A percentile compares a stretch with the other conserved stretches of the same genome.
These are phyloP conservation scores for Pollenia labialis DNA, from an alignment of 2,888 invertebrate genomes.

Conservation along the genomic window DNA sequence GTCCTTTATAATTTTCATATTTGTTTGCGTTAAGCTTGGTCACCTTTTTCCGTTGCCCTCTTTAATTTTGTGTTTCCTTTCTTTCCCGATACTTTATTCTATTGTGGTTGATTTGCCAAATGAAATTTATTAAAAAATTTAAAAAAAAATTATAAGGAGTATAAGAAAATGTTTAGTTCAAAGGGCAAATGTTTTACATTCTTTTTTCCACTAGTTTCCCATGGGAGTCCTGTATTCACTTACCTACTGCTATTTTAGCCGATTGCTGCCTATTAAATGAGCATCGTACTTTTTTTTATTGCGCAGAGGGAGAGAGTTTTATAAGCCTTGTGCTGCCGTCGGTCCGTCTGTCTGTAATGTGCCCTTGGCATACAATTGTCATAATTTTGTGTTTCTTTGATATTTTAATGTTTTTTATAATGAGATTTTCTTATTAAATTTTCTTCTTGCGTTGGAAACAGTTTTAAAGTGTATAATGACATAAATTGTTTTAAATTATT, in stretches of 20 bases:
- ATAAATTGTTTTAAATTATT: slow-evolving; percentile 65
- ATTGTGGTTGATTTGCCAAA: slow-evolving; percentile 79
- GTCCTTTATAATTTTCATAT: slow-evolving; percentile 79
- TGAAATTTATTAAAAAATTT: slow-evolving; percentile 82
- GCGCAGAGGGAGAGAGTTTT: slow-evolving; percentile 41
- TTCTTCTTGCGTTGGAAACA: slow-evolving; percentile 34
- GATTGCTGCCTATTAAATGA: slow-evolving; percentile 61
- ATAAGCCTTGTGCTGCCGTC: slow-evolving; percentile 44
- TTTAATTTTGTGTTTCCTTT: neutral
- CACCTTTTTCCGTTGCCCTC: slow-evolving; percentile 50
- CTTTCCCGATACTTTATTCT: slow-evolving; percentile 50
- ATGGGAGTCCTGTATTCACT: slow-evolving; percentile 69
- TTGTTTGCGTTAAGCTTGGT: slow-evolving; percentile 68
- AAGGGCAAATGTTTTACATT: slow-evolving; percentile 70
- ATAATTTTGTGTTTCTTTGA: slow-evolving; percentile 78
- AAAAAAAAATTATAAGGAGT: slow-evolving; percentile 41
- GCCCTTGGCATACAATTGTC: slow-evolving; percentile 73
- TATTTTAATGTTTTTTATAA: slow-evolving; percentile 82
- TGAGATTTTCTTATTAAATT: slow-evolving; percentile 79
- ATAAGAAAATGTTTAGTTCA: slow-evolving; percentile 58
- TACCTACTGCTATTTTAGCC: slow-evolving; percentile 66
- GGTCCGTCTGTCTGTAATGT: slow-evolving; percentile 31
- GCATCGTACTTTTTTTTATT: slow-evolving; percentile 51
- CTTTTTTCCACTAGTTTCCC: slow-evolving; percentile 62
- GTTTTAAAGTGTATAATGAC: slow-evolving; percentile 58